These are phyloP conservation scores for Choristoneura fumiferana DNA, from an alignment of 1,140 invertebrate species.

Conservation along the genomic window DNA sequence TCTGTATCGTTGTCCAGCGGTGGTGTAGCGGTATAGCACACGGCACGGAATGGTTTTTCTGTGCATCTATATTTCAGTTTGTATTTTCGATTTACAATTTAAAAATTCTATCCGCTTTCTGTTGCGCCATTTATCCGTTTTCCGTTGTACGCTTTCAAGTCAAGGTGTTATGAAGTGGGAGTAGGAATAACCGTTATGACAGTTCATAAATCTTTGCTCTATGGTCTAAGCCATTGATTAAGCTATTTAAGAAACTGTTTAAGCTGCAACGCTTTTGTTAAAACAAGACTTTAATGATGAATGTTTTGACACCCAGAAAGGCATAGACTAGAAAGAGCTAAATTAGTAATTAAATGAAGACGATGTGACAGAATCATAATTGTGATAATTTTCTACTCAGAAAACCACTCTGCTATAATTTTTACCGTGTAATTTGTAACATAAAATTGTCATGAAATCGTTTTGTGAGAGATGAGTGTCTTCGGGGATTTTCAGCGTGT, in stretches of 20 bases:
- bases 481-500: slow-evolving; percentile 93
- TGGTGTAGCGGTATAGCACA: no score
- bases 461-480: slow-evolving; percentile 87
- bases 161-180: no score
- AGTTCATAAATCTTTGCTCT: background rate
- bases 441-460: slow-evolving; percentile 76
- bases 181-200: background rate
- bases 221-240: background rate
- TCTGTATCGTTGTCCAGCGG: no score
- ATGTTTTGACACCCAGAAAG: slow-evolving; percentile 8
- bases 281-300: background rate
- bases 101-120: no score
- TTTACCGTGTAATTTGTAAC: slow-evolving; percentile 49
- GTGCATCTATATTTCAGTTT: no score
- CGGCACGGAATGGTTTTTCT: no score
- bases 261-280: background rate
- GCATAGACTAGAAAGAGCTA: slow-evolving; percentile 20
- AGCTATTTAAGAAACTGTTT: background rate
- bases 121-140: background rate
- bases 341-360: slow-evolving; percentile 30
- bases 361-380: slow-evolving; percentile 49
- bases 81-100: no score
- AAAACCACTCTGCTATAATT: slow-evolving; percentile 47
- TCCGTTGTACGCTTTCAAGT: no score
- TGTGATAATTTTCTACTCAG: slow-evolving; percentile 58